Percentiles rank a stretch among this genome's conserved stretches.
Conservation (phyloP, 2,888 invertebrate genomes). For the Dioctria linearis region DNA sequence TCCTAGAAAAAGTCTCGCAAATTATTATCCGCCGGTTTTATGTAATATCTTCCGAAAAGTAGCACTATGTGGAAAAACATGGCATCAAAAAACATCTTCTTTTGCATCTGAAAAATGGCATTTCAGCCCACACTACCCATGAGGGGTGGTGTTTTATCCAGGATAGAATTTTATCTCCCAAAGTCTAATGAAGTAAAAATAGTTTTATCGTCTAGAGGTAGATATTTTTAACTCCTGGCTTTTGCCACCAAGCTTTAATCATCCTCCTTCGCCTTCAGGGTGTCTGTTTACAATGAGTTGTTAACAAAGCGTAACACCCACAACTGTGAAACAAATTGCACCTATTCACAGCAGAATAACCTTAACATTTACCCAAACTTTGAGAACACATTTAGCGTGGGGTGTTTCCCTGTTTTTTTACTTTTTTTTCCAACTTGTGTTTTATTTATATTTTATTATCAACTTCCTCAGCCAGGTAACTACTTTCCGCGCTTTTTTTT, state of each 20-base stretch:
- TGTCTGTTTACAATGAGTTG: slow-evolving; percentile 41
- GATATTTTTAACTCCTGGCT: slow-evolving; percentile 17
- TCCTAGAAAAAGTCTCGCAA: too few species aligned
- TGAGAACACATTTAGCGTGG: slow-evolving; percentile 28
- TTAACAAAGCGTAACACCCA: slow-evolving; percentile 17
- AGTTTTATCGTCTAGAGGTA: not conserved
- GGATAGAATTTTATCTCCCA: not conserved
- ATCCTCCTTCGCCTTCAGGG: slow-evolving; percentile 21
- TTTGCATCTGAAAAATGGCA: too few species aligned
- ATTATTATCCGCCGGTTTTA: too few species aligned
- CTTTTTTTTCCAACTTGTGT: not conserved
- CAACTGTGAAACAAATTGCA: slow-evolving; percentile 35
- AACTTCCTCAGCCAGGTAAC: slow-evolving; percentile 15
- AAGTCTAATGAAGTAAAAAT: slow-evolving; percentile 27
- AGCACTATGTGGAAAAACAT: too few species aligned
- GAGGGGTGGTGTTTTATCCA: not conserved
- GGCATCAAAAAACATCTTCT: too few species aligned
- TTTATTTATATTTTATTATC: slow-evolving; percentile 39
- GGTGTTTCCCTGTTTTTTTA: slow-evolving; percentile 18
- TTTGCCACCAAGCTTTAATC: slow-evolving; percentile 28
- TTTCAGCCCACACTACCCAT: too few species aligned
- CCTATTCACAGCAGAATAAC: slow-evolving; percentile 32
- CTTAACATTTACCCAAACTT: slow-evolving; percentile 23
- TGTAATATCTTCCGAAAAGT: too few species aligned
- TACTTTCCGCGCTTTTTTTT: slow-evolving; percentile 25